Conservation (phyloP, 2,113 vertebrate species). For the Fukomys damarensis region DNA sequence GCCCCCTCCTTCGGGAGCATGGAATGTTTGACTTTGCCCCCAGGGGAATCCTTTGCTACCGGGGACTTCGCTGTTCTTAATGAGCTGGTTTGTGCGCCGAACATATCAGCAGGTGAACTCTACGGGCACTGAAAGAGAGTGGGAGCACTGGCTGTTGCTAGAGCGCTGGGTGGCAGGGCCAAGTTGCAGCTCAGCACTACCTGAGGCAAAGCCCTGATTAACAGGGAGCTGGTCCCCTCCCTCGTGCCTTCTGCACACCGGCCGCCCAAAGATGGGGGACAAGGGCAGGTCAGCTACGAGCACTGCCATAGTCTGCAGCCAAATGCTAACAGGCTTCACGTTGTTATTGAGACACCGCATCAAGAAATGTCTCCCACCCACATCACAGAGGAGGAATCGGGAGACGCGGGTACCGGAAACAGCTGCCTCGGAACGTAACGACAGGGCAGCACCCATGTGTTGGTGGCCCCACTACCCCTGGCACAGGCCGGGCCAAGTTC, state of each 20-base stretch:
- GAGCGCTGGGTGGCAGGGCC: background rate
- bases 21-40: constrained; percentile 34
- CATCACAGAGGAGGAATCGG: constrained; percentile 22
- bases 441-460: background rate
- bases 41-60: background rate
- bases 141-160: background rate
- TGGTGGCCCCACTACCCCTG: background rate
- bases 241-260: background rate
- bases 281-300: background rate
- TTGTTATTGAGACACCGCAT: background rate
- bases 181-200: constrained; percentile 28
- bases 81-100: constrained; percentile 40
- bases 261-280: background rate
- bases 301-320: background rate
- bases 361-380: constrained; percentile 49
- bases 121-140: background rate
- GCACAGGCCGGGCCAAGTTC: background rate
- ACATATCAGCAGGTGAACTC: background rate
- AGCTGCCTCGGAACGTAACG: constrained; percentile 12
- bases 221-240: background rate
- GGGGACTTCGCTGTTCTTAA: constrained; percentile 14
- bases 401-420: constrained; percentile 45
- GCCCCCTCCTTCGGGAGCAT: background rate
- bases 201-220: background rate
- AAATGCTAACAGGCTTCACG: background rate